Base-by-base conservation (phyloP, 2,797 vertebrate genomes). In the Helostoma temminkii region DNA sequence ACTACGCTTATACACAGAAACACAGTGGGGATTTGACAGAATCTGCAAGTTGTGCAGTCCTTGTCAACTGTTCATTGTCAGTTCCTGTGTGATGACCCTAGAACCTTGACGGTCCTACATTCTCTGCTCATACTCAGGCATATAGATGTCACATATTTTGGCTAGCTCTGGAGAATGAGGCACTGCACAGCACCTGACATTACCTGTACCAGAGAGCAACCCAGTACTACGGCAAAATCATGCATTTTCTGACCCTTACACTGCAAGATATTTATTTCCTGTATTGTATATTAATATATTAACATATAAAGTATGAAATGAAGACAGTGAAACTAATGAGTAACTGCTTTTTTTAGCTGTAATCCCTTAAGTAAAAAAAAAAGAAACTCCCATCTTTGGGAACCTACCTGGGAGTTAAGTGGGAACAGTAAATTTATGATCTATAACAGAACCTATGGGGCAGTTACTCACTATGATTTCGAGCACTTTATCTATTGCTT, bases 401-500 rank as follows among this genome's bases (percentile, higher is more conserved):
- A 76, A 49, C 22, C 19, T 42, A 47, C 34, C 52, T 60, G 41
- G 3, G 57, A 37, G 18, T 36, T 69, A 10, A 15, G 26, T 28
- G 60, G 63, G 65, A 56, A 65, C 16, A 47, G 22, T 43, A 14
- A 37, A 56, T 62, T 47, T 66, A 77, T 50, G 54, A 70, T 70
- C 41, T 57, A 45, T 46, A n/a, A 60, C 42, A 21, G 63, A 54
- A 55, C 1, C 49, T 8, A n/a, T 10, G 53, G 43, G 57, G 73
- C 53, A 53, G 59, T 73, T 75, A 48, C 62, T 74, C 58, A 53
- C 28, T 28, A 24, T 21, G 57, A 58, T 50, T 57, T 53, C 47
- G 65, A 53, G 63, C 36, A n/a, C 48, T 73, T 64, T 54, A 60
- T 66, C 57, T 54, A 36, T 69, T 55, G 11, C 67, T 56, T 22